These are phyloP conservation scores for Argentina silus DNA, from an alignment of 2,797 vertebrate genomes.

Conservation along the genomic window DNA sequence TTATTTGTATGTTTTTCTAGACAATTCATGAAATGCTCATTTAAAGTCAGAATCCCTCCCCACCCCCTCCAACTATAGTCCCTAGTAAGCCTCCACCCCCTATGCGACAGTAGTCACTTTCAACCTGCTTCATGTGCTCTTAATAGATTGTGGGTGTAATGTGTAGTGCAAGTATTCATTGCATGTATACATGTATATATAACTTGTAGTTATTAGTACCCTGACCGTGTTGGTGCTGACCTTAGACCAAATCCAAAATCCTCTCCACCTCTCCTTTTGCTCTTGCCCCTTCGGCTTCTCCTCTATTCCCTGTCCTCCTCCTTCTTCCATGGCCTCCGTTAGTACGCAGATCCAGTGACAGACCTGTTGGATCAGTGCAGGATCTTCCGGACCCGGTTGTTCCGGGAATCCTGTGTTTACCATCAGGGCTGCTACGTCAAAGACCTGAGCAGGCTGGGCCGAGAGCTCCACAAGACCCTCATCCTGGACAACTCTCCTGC, in stretches of 20 bases:
- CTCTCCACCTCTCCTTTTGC: not conserved
- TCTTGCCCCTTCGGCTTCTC: not conserved
- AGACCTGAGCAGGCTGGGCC: conserved; percentile 88
- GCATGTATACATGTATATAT: not conserved
- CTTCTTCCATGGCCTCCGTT: conserved; percentile 22
- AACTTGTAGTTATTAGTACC: not conserved
- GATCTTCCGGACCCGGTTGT: conserved; percentile 85
- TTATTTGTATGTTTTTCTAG: conserved; percentile 7
- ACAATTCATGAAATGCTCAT: not conserved
- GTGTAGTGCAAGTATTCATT: not conserved
- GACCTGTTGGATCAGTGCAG: conserved; percentile 87
- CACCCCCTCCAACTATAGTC: conserved; percentile 30
- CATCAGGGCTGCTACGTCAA: conserved; percentile 94
- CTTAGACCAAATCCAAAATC: not conserved
- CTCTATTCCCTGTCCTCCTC: conserved; percentile 27
- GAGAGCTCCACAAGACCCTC: conserved; percentile 88
- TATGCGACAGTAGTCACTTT: not conserved
- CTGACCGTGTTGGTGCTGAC: not conserved
- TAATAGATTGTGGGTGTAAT: not conserved
- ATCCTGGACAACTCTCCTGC: conserved; percentile 93
- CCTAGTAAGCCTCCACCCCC: too few relatives aligned
- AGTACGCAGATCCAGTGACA: conserved; percentile 93
- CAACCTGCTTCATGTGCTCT: not conserved
- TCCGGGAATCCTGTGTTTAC: conserved; percentile 93
- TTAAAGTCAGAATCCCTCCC: conserved; percentile 38